Evolutionary conservation across 2,888 invertebrate genomes (phyloP).

Genomic region (Osmoderma eremita): DNA sequence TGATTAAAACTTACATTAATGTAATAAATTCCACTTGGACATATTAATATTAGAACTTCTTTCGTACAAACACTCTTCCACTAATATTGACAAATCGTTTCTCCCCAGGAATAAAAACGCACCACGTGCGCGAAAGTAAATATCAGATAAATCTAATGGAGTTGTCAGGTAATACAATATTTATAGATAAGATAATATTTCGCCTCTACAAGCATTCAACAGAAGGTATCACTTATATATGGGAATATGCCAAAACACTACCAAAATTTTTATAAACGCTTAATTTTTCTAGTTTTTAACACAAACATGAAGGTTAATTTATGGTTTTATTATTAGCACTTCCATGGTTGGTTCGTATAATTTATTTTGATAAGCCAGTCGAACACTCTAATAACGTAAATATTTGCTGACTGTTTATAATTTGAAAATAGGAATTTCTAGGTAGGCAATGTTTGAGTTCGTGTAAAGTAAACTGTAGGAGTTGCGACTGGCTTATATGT

Average conservation of each 20-base stretch:
- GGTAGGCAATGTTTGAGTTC: conserved; percentile 1
- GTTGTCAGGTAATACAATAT: not conserved
- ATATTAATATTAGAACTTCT: too few species aligned
- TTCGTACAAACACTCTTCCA: not conserved
- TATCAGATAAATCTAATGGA: conserved; percentile 12
- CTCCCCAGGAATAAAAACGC: not conserved
- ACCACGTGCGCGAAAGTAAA: not conserved
- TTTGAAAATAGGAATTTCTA: conserved; percentile 4
- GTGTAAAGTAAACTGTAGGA: too few species aligned
- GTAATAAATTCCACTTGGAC: too few species aligned
- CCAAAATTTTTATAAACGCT: conserved; percentile 10
- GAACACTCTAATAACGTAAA: conserved; percentile 23
- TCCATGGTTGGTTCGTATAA: not conserved
- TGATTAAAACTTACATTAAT: too few species aligned
- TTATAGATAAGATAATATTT: conserved; percentile 23
- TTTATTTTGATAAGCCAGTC: conserved; percentile 25
- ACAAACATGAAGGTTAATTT: conserved; percentile 19
- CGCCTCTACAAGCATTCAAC: not conserved
- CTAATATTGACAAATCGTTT: not conserved
- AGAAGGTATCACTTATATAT: not conserved
- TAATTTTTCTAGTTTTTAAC: not conserved
- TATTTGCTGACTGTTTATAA: conserved; percentile 23
- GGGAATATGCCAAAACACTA: not conserved
- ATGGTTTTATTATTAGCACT: conserved; percentile 20
- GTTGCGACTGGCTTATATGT: too few species aligned